A percentile compares a stretch with the other conserved stretches of the same genome.
Evolutionary conservation across 2,888 invertebrate species (phyloP).

Genomic region (Apamea monoglypha): DNA sequence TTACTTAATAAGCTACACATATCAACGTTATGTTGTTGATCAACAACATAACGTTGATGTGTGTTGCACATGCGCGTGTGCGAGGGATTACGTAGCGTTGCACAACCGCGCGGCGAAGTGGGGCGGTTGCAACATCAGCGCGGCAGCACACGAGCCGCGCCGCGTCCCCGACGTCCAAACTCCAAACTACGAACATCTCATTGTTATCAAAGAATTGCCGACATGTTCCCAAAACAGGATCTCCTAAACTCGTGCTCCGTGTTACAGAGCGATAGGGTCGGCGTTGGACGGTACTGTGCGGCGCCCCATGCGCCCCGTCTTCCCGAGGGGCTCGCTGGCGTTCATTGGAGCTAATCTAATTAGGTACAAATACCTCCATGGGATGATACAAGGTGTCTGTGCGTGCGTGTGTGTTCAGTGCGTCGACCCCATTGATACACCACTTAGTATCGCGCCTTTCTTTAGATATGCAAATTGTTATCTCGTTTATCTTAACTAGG

Average conservation of each 20-base stretch:
- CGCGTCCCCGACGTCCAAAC: neutral
- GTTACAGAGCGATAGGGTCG: neutral
- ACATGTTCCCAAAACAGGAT: neutral
- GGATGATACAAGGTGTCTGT: conserved; percentile 34
- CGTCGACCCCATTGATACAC: conserved; percentile 82
- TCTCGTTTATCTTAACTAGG: conserved; percentile 89
- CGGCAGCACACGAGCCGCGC: neutral
- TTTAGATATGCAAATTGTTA: conserved; percentile 89
- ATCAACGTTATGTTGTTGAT: too few relatives aligned
- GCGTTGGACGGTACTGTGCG: neutral
- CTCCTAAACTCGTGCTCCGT: neutral
- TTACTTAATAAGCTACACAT: conserved; percentile 20
- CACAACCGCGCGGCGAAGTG: conserved; percentile 48
- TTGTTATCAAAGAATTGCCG: neutral
- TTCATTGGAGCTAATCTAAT: conserved; percentile 49
- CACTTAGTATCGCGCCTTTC: conserved; percentile 78
- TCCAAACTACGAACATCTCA: too few relatives aligned
- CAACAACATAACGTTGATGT: neutral
- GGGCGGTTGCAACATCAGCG: conserved; percentile 34
- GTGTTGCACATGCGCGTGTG: conserved; percentile 1
- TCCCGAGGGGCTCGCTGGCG: neutral
- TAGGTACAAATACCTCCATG: conserved; percentile 50
- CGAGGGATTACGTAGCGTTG: conserved; percentile 38
- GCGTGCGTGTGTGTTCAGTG: conserved; percentile 68
- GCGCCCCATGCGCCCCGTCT: neutral